phyloP scores from a whole-genome alignment of 1,140 invertebrate species.

The Bombus balteatus region DNA sequence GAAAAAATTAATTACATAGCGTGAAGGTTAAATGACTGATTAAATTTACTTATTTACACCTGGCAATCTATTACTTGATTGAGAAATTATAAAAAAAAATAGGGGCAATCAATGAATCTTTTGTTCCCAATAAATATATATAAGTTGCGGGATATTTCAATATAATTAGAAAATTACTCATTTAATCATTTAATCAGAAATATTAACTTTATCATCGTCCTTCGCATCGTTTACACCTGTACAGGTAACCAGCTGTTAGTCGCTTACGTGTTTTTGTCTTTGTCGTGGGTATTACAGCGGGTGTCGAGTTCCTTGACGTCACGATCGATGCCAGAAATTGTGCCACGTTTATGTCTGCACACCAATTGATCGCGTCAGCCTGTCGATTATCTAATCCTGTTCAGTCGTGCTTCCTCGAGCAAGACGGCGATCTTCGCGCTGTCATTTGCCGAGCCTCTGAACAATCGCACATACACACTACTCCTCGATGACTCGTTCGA shows the following conservation, averaged over 20 bases:
- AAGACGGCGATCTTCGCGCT: slow-evolving; percentile 4
- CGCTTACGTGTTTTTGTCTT: background rate
- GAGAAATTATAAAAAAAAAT: too few relatives aligned
- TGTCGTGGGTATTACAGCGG: slow-evolving; percentile 11
- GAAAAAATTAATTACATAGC: too few relatives aligned
- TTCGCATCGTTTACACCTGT: background rate
- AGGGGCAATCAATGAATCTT: too few relatives aligned
- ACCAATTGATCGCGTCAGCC: slow-evolving; percentile 55
- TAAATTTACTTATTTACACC: too few relatives aligned
- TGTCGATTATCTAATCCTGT: slow-evolving; percentile 57
- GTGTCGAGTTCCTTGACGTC: slow-evolving; percentile 48
- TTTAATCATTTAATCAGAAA: background rate
- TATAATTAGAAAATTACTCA: background rate
- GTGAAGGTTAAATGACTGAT: too few relatives aligned
- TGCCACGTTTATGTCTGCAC: slow-evolving; percentile 21
- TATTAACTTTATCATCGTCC: background rate
- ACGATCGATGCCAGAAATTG: slow-evolving; percentile 53
- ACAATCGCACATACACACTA: too few relatives aligned
- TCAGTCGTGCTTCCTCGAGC: slow-evolving; percentile 14
- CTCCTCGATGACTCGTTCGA: background rate
- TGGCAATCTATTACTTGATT: too few relatives aligned
- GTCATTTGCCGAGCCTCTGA: background rate
- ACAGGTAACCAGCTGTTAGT: background rate
- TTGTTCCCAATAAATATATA: too few relatives aligned
- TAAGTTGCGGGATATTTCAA: too few relatives aligned